Evolutionary conservation across 2,113 vertebrate genomes (phyloP), one percentile per base, ranked within the genome.

Genomic region (Sminthopsis crassicaudata): DNA sequence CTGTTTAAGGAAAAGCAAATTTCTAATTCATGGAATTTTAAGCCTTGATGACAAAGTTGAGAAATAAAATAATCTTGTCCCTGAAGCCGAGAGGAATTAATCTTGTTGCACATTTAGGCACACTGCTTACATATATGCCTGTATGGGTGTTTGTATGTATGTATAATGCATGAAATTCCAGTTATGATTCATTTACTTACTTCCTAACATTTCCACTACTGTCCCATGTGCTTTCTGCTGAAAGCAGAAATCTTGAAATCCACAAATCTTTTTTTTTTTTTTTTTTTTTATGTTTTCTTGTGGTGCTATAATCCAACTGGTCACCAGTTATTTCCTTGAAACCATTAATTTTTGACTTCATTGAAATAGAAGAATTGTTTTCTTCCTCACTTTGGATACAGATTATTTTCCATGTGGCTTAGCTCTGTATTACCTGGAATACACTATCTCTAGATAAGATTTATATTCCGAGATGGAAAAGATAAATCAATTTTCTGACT

Each of bases 1-100:
- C 84, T 96, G 89, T 48, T 92, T 90, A 92, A 89, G 94, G 42
- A 96, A 89, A 89, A 90, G 57, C 27, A 95, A 90, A 92, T 54
- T 48, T 90, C 89, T 42, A 76, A 52, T 46, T 67, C 24, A 90
- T 93, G 27, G 8, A 11, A 76, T 92, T 92, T 94, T 90, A 76
- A 92, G 50, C 60, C 89, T 91, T 42, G 60, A 24, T 24, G n/a
- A 30, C 53, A 67, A 3, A 90, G 54, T 95, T 92, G 67, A 48
- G 42, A 60, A 93, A 90, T 2, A 90, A 0, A 16, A 55, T 76
- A 24, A 24, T 46, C 48, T 16, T 36, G 19, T 42, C 16, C 42
- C 67, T 84, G 67, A 84, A 84, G 22, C 2, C 16, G 8, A 84
- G 16, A 84, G 42, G n/a, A 84, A 42, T 42, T 84, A 42, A 42